Evolutionary conservation across 2,888 invertebrate genomes (phyloP).

Genomic region (Mesoligia furuncula): DNA sequence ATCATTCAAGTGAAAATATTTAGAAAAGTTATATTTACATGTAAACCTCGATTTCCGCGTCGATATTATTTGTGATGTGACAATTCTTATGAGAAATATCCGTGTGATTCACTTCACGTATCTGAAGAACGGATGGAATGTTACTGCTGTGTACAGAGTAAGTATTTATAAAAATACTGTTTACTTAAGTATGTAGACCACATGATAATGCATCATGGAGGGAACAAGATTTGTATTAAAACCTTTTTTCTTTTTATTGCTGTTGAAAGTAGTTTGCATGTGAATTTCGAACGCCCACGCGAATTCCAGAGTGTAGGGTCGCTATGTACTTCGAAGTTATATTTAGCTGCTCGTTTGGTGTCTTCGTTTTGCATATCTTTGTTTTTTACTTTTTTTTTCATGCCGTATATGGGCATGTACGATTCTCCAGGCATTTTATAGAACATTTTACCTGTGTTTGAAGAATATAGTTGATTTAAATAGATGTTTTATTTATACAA

Average conservation of each 20-base stretch:
- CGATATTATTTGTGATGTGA: slow-evolving; percentile 54
- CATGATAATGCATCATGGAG: slow-evolving; percentile 8
- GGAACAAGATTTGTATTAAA: not conserved
- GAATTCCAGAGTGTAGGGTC: slow-evolving; percentile 55
- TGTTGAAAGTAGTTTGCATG: slow-evolving; percentile 9
- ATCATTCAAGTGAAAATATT: slow-evolving; percentile 58
- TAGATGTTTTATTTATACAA: not conserved
- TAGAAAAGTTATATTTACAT: slow-evolving; percentile 37
- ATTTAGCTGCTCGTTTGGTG: slow-evolving; percentile 48
- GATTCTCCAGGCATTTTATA: not conserved
- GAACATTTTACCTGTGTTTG: not conserved
- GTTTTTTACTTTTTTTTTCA: slow-evolving; percentile 21
- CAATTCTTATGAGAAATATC: slow-evolving; percentile 46
- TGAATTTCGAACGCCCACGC: slow-evolving; percentile 57
- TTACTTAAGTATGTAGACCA: slow-evolving; percentile 49
- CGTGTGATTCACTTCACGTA: slow-evolving; percentile 64
- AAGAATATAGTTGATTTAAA: not conserved
- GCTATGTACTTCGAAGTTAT: slow-evolving; percentile 58
- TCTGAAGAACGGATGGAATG: slow-evolving; percentile 81
- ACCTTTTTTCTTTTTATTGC: not conserved
- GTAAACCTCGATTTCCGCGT: slow-evolving; percentile 12
- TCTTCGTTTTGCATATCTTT: slow-evolving; percentile 37
- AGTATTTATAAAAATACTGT: slow-evolving; percentile 66
- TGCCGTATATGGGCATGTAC: not conserved
- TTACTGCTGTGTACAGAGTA: slow-evolving; percentile 78